These are phyloP conservation scores for Paratrypauchen microcephalus DNA, from an alignment of 2,797 vertebrate genomes.

Conservation along the genomic window DNA sequence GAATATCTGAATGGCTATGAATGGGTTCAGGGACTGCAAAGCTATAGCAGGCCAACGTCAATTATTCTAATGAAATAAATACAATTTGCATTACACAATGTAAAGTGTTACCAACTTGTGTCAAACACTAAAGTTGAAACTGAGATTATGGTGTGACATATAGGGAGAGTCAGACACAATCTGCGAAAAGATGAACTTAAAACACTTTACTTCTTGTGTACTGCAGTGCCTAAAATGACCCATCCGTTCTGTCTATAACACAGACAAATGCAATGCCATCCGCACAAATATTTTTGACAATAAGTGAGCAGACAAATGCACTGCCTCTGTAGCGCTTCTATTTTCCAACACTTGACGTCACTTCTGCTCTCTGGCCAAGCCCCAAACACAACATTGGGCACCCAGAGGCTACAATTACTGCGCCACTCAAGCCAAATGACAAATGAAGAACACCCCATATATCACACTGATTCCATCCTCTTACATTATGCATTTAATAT, in stretches of 20 bases:
- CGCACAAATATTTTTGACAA: constrained; percentile 22
- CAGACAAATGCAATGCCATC: constrained; percentile 34
- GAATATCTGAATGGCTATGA: too few species aligned
- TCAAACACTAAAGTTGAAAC: too few species aligned
- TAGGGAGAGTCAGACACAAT: background rate
- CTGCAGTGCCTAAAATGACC: background rate
- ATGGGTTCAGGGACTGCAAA: too few species aligned
- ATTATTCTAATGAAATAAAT: too few species aligned
- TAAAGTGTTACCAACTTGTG: too few species aligned
- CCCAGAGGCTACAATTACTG: constrained; percentile 71
- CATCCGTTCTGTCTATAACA: background rate
- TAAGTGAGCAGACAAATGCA: constrained; percentile 23
- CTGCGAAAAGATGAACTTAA: background rate
- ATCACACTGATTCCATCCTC: constrained; percentile 30
- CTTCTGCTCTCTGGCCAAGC: constrained; percentile 47
- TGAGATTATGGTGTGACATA: too few species aligned
- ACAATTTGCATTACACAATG: too few species aligned
- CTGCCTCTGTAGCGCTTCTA: constrained; percentile 15
- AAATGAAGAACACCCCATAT: constrained; percentile 69
- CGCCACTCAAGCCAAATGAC: constrained; percentile 67
- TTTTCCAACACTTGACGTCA: constrained; percentile 39
- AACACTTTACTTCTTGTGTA: background rate
- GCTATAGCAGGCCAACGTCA: too few species aligned
- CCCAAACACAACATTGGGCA: constrained; percentile 56
- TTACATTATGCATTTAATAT: constrained; percentile 16